These are phyloP conservation scores for Nannoperca obscura DNA, from an alignment of 2,797 vertebrate genomes.

Conservation along the genomic window DNA sequence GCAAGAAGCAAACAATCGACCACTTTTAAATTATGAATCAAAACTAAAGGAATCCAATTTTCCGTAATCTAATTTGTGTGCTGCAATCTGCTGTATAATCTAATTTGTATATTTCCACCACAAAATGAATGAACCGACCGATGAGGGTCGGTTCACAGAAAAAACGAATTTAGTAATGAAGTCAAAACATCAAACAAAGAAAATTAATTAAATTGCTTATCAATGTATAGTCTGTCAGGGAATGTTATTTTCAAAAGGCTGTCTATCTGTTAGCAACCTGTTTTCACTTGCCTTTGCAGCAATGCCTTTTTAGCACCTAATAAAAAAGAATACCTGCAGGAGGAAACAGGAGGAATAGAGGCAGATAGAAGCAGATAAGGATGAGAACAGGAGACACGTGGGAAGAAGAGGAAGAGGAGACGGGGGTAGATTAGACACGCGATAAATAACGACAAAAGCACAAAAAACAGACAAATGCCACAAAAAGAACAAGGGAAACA, in stretches of 20 bases:
- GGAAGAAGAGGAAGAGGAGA: slow-evolving; percentile 50
- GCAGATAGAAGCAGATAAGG: slow-evolving; percentile 68
- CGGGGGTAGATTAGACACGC: slow-evolving; percentile 56
- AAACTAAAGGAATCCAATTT: slow-evolving; percentile 83
- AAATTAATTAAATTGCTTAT: slow-evolving; percentile 87
- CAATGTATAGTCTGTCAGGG: slow-evolving; percentile 80
- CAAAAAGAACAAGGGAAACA: slow-evolving; percentile 42
- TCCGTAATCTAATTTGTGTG: slow-evolving; percentile 81
- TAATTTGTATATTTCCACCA: slow-evolving; percentile 84
- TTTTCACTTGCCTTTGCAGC: slow-evolving; percentile 56
- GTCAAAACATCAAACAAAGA: slow-evolving; percentile 84
- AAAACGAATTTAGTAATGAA: slow-evolving; percentile 80
- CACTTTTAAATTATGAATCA: slow-evolving; percentile 78
- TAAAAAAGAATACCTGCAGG: slow-evolving; percentile 69
- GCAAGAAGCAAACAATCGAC: slow-evolving; percentile 69
- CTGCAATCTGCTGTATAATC: slow-evolving; percentile 81
- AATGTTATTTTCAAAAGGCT: slow-evolving; percentile 73
- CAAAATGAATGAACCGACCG: slow-evolving; percentile 79
- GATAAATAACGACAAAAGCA: slow-evolving; percentile 73
- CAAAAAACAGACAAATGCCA: slow-evolving; percentile 55
- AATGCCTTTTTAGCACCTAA: slow-evolving; percentile 46
- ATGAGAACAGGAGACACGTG: slow-evolving; percentile 58
- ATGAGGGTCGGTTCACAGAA: slow-evolving; percentile 54
- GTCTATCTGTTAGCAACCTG: slow-evolving; percentile 72
- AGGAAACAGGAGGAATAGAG: slow-evolving; percentile 57